Base-by-base conservation (phyloP, 2,888 invertebrate species). In the Smittia aterrima region DNA sequence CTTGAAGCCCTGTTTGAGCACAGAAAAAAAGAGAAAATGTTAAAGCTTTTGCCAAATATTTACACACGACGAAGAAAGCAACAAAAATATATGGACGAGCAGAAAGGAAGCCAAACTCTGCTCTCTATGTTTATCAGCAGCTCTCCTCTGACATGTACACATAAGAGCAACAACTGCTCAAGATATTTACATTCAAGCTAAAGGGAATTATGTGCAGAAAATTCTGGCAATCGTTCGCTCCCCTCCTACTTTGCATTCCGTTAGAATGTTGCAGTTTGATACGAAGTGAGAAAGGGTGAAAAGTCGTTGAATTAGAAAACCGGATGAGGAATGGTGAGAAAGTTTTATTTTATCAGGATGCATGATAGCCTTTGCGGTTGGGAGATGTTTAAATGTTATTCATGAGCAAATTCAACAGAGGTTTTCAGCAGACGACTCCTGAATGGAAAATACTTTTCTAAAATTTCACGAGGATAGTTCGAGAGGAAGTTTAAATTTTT, bases 11-110 rank as follows among this genome's bases (percentile, higher is more conserved):
- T 16, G 47, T n/a, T 47, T 4, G 16, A n/a, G 47, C 16, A 47
- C 11, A 38, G 38, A 4, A 13, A 47, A 47, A 47, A 47, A 2
- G 47, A 47, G 53, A 16, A 4, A 11, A 16, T 20, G 4, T 22
- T 22, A 22, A 58, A 24, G 22, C 24, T 58, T 58, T 22, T 22
- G 58, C 58, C 58, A 58, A 58, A 58, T 58, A 58, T 58, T 58
- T 58, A 58, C 58, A 58, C 22, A 58, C 9, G 47, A 16, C n/a
- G 47, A 11, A 47, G 47, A n/a, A 13, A 13, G 47, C 16, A 16
- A 47, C 47, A n/a, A 32, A 32, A 32, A 32, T 32, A 32, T 32
- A 32, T 9, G 32, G 9, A 32, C 9, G 32, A 32, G 32, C 3
- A 47, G 16, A 47, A 47, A 7, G 11, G 16, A 16, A 47, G 47